phyloP scores from a whole-genome alignment of 2,113 vertebrate species.

The Paralichthys olivaceus region DNA sequence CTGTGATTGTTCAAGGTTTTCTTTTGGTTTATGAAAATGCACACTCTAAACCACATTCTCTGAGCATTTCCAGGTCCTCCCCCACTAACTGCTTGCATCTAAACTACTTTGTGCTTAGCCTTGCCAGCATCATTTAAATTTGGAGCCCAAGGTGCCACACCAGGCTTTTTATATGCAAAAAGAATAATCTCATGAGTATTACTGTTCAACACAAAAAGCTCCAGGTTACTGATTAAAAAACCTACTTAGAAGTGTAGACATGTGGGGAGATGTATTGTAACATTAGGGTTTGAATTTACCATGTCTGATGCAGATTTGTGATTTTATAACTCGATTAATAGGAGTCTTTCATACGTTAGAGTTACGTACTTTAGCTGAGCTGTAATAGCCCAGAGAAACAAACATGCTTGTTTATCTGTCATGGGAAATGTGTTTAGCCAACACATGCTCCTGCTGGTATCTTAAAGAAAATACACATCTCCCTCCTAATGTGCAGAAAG shows the following conservation, averaged over 20 bases:
- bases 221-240: slow-evolving; percentile 47
- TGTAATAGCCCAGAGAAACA: slow-evolving; percentile 50
- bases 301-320: slow-evolving; percentile 33
- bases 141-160: slow-evolving; percentile 41
- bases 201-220: slow-evolving; percentile 55
- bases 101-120: slow-evolving; percentile 28
- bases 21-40: slow-evolving; percentile 26
- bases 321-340: slow-evolving; percentile 51
- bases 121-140: slow-evolving; percentile 47
- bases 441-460: slow-evolving; percentile 60
- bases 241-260: slow-evolving; percentile 26
- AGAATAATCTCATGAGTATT: slow-evolving; percentile 48
- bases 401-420: slow-evolving; percentile 64
- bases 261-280: slow-evolving; percentile 27
- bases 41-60: slow-evolving; percentile 35
- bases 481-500: slow-evolving; percentile 40
- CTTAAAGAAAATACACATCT: slow-evolving; percentile 44
- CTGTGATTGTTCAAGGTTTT: slow-evolving; percentile 22
- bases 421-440: slow-evolving; percentile 51
- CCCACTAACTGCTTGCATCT: slow-evolving; percentile 27
- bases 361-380: slow-evolving; percentile 35
- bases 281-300: slow-evolving; percentile 39
- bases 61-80: slow-evolving; percentile 36
- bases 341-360: slow-evolving; percentile 15
- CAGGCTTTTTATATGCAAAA: slow-evolving; percentile 55